These are phyloP conservation scores for Gouania willdenowi DNA, from an alignment of 2,797 vertebrate species.

Conservation along the genomic window DNA sequence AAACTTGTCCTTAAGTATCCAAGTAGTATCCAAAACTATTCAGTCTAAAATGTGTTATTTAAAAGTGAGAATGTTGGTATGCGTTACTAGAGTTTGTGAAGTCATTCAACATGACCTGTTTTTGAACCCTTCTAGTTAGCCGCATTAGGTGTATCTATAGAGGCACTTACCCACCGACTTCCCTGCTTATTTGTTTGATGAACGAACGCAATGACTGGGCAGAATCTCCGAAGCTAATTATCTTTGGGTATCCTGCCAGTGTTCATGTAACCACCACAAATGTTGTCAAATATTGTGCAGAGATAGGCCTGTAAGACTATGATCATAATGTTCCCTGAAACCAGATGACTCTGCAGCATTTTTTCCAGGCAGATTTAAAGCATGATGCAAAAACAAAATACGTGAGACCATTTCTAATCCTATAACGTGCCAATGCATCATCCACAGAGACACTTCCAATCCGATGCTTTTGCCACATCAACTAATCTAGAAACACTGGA, in stretches of 20 bases:
- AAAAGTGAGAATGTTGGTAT: too few relatives aligned
- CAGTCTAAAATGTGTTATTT: too few relatives aligned
- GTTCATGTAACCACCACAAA: slow-evolving; percentile 45
- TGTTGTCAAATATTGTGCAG: slow-evolving; percentile 37
- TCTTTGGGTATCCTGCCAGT: slow-evolving; percentile 30
- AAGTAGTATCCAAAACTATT: background rate
- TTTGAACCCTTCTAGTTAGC: slow-evolving; percentile 16
- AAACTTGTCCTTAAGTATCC: background rate
- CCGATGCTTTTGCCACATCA: too few relatives aligned
- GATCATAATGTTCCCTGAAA: slow-evolving; percentile 25
- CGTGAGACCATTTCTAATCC: slow-evolving; percentile 24
- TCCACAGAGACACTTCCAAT: slow-evolving; percentile 4
- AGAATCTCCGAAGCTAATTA: slow-evolving; percentile 44
- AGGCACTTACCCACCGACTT: slow-evolving; percentile 14
- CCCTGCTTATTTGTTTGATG: slow-evolving; percentile 43
- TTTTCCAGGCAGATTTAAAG: slow-evolving; percentile 34
- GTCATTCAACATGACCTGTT: slow-evolving; percentile 16
- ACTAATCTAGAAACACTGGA: too few relatives aligned
- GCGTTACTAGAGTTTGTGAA: too few relatives aligned
- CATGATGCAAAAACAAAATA: slow-evolving; percentile 36
- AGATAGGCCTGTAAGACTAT: slow-evolving; percentile 16
- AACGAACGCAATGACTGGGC: slow-evolving; percentile 32
- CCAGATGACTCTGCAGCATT: slow-evolving; percentile 17
- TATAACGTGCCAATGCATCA: slow-evolving; percentile 19
- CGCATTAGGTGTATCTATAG: slow-evolving; percentile 35